These are phyloP conservation scores for Ochotona princeps DNA, from an alignment of 2,113 vertebrate genomes.

Conservation along the genomic window DNA sequence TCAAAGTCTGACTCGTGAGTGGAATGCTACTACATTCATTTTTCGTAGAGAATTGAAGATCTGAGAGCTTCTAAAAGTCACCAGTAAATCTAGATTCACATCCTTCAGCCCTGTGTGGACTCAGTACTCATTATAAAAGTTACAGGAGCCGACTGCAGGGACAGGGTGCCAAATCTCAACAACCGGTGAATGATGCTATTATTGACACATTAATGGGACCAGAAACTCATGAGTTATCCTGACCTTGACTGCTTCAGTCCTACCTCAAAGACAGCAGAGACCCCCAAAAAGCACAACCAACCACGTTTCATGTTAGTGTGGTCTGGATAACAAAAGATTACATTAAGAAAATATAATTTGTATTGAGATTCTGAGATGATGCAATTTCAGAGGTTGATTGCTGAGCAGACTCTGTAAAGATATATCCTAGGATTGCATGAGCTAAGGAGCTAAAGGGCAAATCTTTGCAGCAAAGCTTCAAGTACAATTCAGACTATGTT, in stretches of 20 bases:
- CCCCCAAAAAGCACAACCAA: too few relatives aligned
- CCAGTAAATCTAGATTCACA: not conserved
- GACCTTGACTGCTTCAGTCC: not conserved
- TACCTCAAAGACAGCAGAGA: not conserved
- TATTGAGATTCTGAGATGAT: not conserved
- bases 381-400: not conserved
- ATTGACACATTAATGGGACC: not conserved
- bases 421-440: not conserved
- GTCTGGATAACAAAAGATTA: not conserved
- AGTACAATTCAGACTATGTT: not conserved
- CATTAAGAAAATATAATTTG: not conserved
- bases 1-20: not conserved
- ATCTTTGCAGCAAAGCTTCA: not conserved
- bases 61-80: not conserved
- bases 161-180: not conserved
- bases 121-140: not conserved
- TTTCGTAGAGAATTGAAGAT: constrained; percentile 17
- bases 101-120: not conserved
- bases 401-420: not conserved
- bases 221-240: not conserved
- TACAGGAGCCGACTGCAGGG: not conserved
- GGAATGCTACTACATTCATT: constrained; percentile 38
- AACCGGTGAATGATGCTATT: not conserved
- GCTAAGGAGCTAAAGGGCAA: not conserved
- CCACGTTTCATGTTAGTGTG: not conserved